phyloP scores from a whole-genome alignment of 2,797 vertebrate genomes.

The Todus mexicanus region DNA sequence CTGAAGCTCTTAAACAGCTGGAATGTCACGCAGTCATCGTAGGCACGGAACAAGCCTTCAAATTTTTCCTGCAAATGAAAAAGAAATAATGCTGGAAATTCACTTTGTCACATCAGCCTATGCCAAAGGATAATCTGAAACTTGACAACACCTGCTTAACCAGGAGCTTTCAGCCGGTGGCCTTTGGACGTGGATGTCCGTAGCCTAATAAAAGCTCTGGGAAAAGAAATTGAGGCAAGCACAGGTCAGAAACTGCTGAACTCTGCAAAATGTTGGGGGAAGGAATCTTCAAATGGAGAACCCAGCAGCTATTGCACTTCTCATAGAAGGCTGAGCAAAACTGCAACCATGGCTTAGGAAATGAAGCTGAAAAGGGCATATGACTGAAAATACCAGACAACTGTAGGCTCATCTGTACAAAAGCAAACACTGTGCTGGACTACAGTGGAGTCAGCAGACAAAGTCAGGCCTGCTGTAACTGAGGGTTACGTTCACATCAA shows the following conservation, averaged over 20 bases:
- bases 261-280: not conserved
- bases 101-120: not conserved
- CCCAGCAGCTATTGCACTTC: not conserved
- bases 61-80: slow-evolving; percentile 81
- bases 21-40: slow-evolving; percentile 84
- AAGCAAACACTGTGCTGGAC: not conserved
- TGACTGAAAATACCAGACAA: not conserved
- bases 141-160: not conserved
- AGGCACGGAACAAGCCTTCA: slow-evolving; percentile 83
- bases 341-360: not conserved
- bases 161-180: not conserved
- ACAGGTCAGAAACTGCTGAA: not conserved
- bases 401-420: not conserved
- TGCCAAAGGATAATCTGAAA: not conserved
- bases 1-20: slow-evolving; percentile 88
- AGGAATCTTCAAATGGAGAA: not conserved
- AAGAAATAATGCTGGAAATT: not conserved
- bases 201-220: not conserved
- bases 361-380: not conserved
- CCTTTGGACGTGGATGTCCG: not conserved
- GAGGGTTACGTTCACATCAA: not conserved
- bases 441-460: not conserved
- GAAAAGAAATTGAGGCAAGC: not conserved
- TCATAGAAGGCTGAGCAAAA: not conserved
- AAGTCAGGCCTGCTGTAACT: not conserved